A percentile compares a stretch with the other conserved stretches of the same genome.
Evolutionary conservation across 2,113 vertebrate genomes (phyloP).

Genomic region (Setophaga petechia): DNA sequence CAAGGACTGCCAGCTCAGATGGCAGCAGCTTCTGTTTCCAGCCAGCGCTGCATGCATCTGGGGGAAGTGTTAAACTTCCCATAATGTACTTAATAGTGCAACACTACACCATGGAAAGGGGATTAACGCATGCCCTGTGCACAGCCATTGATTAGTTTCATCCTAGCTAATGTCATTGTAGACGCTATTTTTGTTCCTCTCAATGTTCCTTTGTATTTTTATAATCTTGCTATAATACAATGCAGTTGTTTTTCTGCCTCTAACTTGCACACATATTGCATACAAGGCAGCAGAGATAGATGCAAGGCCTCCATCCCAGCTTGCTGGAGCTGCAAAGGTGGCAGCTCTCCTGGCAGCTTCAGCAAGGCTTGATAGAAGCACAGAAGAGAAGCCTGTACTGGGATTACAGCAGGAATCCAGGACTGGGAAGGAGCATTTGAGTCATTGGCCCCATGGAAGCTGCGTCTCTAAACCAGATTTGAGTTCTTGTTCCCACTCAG

Average conservation of each 20-base stretch:
- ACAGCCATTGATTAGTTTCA: slow-evolving; percentile 59
- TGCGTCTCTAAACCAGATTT: neutral
- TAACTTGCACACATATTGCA: neutral
- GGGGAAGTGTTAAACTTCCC: slow-evolving; percentile 37
- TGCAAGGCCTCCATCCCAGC: neutral
- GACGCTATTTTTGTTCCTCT: slow-evolving; percentile 49
- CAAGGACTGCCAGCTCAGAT: slow-evolving; percentile 51
- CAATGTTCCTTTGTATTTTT: slow-evolving; percentile 34
- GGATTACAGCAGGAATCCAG: neutral
- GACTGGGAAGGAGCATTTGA: neutral
- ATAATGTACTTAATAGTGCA: slow-evolving; percentile 54
- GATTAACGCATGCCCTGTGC: slow-evolving; percentile 32
- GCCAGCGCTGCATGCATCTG: neutral
- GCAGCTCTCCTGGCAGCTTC: neutral
- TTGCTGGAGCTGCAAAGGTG: neutral
- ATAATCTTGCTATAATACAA: slow-evolving; percentile 15
- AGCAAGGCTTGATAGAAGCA: neutral
- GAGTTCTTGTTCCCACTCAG: neutral
- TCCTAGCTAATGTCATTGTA: slow-evolving; percentile 51
- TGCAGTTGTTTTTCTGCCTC: neutral
- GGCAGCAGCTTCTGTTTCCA: neutral
- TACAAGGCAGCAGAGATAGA: neutral
- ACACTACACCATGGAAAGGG: slow-evolving; percentile 19
- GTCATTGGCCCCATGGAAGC: neutral
- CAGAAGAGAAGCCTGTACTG: neutral